Percentiles rank a stretch among this genome's conserved stretches.
phyloP scores from a whole-genome alignment of 2,113 vertebrate genomes.

The Kryptolebias marmoratus region DNA sequence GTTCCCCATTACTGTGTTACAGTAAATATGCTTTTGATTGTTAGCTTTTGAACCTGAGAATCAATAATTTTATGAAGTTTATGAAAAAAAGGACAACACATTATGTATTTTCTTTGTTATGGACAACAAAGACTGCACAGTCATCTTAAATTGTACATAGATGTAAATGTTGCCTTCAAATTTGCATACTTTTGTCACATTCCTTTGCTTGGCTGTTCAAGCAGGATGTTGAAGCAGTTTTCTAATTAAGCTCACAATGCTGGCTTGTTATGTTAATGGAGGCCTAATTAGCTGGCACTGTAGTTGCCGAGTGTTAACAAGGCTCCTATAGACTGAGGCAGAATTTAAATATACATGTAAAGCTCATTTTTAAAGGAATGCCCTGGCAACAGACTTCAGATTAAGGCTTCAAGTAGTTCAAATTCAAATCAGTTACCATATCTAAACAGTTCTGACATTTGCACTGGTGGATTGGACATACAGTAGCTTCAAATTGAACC shows the following conservation, averaged over 20 bases:
- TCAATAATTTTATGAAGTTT: not conserved
- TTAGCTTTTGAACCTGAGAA: no score
- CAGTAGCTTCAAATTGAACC: no score
- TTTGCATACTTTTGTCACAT: not conserved
- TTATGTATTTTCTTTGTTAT: not conserved
- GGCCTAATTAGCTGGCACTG: constrained; percentile 35
- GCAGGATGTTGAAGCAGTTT: constrained; percentile 19
- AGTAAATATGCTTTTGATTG: no score
- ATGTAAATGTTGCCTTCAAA: not conserved
- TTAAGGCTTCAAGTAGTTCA: no score
- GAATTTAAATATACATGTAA: constrained; percentile 11
- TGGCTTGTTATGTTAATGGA: constrained; percentile 49
- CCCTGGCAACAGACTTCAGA: not conserved
- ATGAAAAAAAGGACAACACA: not conserved
- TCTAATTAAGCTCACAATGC: constrained; percentile 36
- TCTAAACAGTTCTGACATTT: no score
- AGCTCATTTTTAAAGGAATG: not conserved
- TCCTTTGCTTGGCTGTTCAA: constrained; percentile 8
- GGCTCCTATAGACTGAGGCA: constrained; percentile 9
- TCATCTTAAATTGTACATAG: constrained; percentile 5
- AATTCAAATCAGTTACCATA: no score
- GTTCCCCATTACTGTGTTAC: no score
- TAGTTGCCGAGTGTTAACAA: constrained; percentile 29
- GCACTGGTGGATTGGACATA: no score
- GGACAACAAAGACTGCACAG: not conserved